These are phyloP conservation scores for Trichonephila inaurata DNA, from an alignment of 1,140 invertebrate genomes.

Conservation along the genomic window DNA sequence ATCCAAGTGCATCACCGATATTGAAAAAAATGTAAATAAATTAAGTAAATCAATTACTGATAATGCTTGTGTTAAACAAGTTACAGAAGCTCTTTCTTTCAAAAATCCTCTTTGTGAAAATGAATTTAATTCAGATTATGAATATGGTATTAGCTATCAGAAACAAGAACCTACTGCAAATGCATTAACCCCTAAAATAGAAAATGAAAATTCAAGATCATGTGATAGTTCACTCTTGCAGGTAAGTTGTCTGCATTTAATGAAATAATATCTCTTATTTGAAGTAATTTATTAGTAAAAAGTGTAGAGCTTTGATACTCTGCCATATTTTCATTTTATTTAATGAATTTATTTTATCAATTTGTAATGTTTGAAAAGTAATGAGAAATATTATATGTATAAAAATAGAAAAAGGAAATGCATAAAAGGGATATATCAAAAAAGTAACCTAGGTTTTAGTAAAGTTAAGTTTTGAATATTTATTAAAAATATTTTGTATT, in stretches of 20 bases:
- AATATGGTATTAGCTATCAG: background rate
- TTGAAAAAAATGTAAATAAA: constrained; percentile 34
- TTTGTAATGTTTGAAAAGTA: no score
- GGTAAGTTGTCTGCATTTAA: constrained; percentile 44
- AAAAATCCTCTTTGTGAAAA: constrained; percentile 59
- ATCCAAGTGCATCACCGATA: constrained; percentile 7
- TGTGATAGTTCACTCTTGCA: constrained; percentile 52
- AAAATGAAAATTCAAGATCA: background rate
- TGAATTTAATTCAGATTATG: background rate
- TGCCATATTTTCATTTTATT: background rate
- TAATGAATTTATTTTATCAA: background rate
- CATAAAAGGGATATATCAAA: no score
- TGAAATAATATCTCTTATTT: background rate
- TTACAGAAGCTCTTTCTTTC: constrained; percentile 57
- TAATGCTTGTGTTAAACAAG: background rate
- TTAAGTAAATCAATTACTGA: constrained; percentile 1
- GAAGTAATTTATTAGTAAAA: no score
- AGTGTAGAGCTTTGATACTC: no score
- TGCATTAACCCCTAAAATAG: background rate
- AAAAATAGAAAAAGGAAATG: no score
- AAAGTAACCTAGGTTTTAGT: no score
- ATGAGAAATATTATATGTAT: no score
- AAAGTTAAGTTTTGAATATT: no score
- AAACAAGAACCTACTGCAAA: constrained; percentile 35
- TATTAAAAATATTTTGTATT: no score